Evolutionary conservation across 2,797 vertebrate genomes (phyloP), one percentile per base, ranked within the genome.

Genomic region (Pseudopleuronectes americanus): DNA sequence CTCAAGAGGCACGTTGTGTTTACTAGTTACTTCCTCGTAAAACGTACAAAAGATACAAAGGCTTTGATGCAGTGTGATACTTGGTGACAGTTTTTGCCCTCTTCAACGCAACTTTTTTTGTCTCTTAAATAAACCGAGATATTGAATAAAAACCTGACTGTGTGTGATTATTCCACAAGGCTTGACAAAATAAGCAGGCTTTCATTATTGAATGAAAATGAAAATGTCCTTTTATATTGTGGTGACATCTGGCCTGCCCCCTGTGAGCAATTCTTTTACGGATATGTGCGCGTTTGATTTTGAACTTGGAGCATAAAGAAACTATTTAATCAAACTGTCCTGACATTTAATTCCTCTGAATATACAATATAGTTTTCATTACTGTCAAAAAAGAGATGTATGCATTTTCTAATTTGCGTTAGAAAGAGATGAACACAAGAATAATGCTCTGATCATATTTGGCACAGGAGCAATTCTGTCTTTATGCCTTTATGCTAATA

Each of bases 21-120:
- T n/a, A 53, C 23, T 4, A 16, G 22, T 68, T 57, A 64, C 41
- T 54, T 33, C n/a, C 23, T n/a, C n/a, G n/a, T n/a, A 22, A 16
- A n/a, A 38, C 21, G 4, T 61, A 36, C 41, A 66, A 57, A 62
- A 58, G 61, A 69, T 47, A 33, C 13, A 43, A 58, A 55, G 13
- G n/a, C 24, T 84, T 74, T 87, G 41, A 79, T 69, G 54, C 57
- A 4, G n/a, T 55, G 24, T 24, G 12, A 43, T 54, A 33, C 66
- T 38, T 57, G 2, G 9, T 55, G 21, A 55, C 24, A 52, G 43
- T 62, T 70, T 23, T 23, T 2, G 2, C 17, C 7, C 38, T 41
- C 10, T 14, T 41, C 14, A 12, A 16, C 2, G 19, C 14, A 16
- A 19, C 17, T 45, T 45, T 12, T 45, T 16, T 45, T 3, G 28